phyloP scores from a whole-genome alignment of 2,797 vertebrate species.

The Scleropages formosus region DNA sequence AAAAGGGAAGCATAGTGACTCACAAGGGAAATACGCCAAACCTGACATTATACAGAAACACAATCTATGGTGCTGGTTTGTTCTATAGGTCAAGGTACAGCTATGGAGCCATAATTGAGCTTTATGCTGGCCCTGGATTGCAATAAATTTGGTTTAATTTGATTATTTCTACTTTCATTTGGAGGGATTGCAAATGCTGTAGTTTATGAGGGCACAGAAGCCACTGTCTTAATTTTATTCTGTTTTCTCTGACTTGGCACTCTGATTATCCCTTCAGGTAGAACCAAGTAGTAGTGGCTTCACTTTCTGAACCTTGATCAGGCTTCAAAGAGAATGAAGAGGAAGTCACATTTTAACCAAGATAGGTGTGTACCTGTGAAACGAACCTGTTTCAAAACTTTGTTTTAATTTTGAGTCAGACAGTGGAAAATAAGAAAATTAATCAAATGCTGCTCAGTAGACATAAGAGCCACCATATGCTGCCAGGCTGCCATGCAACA shows the following conservation, averaged over 20 bases:
- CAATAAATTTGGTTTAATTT: conserved; percentile 3
- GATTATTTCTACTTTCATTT: neutral
- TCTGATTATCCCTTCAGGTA: neutral
- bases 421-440: no score
- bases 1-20: neutral
- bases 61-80: no score
- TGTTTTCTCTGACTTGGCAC: neutral
- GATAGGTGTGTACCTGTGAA: neutral
- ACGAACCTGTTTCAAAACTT: neutral
- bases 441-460: no score
- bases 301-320: conserved; percentile 14
- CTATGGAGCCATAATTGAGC: no score
- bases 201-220: neutral
- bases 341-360: neutral
- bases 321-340: neutral
- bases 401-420: no score
- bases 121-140: conserved; percentile 3
- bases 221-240: neutral
- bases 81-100: no score
- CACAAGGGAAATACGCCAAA: conserved; percentile 6
- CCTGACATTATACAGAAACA: neutral
- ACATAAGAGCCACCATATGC: no score
- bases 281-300: neutral
- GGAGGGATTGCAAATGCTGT: neutral
- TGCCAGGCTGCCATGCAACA: no score